Conservation (phyloP, 2,888 invertebrate genomes). For the Eupeodes luniger region DNA sequence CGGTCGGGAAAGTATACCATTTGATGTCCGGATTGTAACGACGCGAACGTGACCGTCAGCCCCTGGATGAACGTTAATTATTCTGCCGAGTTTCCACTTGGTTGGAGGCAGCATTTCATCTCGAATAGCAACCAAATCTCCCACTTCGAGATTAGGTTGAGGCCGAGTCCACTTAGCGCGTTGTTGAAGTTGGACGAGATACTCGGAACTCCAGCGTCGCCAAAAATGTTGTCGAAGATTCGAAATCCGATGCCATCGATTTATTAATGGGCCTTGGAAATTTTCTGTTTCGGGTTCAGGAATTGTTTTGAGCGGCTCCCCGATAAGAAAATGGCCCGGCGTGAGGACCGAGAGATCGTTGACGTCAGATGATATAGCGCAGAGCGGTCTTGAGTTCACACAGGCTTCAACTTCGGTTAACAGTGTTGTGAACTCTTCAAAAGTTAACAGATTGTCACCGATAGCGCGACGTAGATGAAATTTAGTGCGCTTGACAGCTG, state of each 20-base stretch:
- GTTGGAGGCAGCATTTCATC: slow-evolving; percentile 26
- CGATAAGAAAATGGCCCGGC: slow-evolving; percentile 32
- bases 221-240: slow-evolving; percentile 42
- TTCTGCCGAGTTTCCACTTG: slow-evolving; percentile 34
- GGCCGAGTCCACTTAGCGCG: slow-evolving; percentile 35
- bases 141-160: slow-evolving; percentile 4
- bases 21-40: neutral
- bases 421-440: neutral
- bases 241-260: slow-evolving; percentile 32
- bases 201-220: slow-evolving; percentile 36
- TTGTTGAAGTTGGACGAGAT: slow-evolving; percentile 36
- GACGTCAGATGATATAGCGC: neutral
- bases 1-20: slow-evolving; percentile 14
- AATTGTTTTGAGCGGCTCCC: slow-evolving; percentile 36
- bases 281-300: slow-evolving; percentile 22
- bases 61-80: slow-evolving; percentile 6
- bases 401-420: too few species aligned
- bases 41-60: neutral
- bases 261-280: slow-evolving; percentile 9
- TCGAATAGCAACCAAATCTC: slow-evolving; percentile 19
- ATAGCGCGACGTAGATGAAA: slow-evolving; percentile 17
- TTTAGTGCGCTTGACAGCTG: slow-evolving; percentile 35
- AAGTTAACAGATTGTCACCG: slow-evolving; percentile 4
- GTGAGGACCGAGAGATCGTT: slow-evolving; percentile 15
- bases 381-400: neutral